Base-by-base conservation (phyloP, 2,113 vertebrate species). In the Periophthalmus modestus region DNA sequence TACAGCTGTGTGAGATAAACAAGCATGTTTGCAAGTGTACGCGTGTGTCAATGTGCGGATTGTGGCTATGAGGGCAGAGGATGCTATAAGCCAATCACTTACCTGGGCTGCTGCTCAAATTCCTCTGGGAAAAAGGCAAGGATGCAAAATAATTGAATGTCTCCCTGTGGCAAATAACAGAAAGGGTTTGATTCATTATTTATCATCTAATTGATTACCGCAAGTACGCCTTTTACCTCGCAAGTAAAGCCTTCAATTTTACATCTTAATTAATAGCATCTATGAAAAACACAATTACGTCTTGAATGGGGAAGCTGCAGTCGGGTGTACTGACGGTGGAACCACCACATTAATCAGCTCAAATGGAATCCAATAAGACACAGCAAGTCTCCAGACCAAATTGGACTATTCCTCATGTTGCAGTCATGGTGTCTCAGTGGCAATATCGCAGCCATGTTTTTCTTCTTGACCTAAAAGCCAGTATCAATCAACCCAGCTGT, bases 181-280 rank as follows among this genome's bases (percentile, higher is more conserved):
- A 28, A 52, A 39, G 70, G 66, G 68, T 80, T 86, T 78, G 66
- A 84, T 79, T 77, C 65, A 87, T 91, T 90, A 87, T 85, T 90
- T 76, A 89, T 83, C 74, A 57, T 68, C 66, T 87, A 89, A 92
- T 88, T 89, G 89, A 92, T 91, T 84, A 81, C 68, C 12, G 67
- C 72, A 68, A 74, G 69, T 36, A 68, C 58, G 69, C 78, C 85
- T 81, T 82, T 80, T 81, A 88, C 84, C 85, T 71, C 57, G 69
- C 84, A 79, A 89, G 89, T 88, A 90, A 90, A 80, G 69, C 33
- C 52, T 68, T 80, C 71, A 76, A 79, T 87, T 92, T 88, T 82
- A 87, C 85, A 57, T 28, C 63, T 82, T 90, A 92, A 93, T 92
- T 90, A 91, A 91, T 85, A 85, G 71, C 72, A 73, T 50, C 50